These are phyloP conservation scores for Latheticus oryzae DNA, from an alignment of 2,888 invertebrate genomes.

Conservation along the genomic window DNA sequence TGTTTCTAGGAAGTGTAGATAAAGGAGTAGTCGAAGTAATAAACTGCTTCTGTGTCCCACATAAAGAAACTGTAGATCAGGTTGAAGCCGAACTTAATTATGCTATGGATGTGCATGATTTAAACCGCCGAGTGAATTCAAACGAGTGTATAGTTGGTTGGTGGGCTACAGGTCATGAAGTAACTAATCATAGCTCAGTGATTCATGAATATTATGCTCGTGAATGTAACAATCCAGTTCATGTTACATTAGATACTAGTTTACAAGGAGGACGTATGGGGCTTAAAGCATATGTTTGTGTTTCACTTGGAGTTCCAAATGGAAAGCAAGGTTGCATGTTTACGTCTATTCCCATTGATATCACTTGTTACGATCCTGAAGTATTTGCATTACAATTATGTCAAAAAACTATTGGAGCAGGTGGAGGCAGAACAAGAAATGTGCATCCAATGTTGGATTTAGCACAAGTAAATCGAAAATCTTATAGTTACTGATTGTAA, in stretches of 20 bases:
- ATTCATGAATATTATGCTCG: conserved; percentile 98
- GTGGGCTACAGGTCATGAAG: conserved; percentile 98
- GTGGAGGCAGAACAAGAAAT: conserved; percentile 62
- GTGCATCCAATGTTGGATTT: conserved; percentile 69
- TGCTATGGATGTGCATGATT: conserved; percentile 94
- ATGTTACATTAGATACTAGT: conserved; percentile 95
- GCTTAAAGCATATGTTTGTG: conserved; percentile 93
- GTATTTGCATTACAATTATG: conserved; percentile 83
- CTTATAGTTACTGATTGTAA: too few relatives aligned
- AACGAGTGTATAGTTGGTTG: conserved; percentile 97
- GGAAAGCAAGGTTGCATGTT: conserved; percentile 96
- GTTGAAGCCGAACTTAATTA: conserved; percentile 98
- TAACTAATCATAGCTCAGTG: conserved; percentile 96
- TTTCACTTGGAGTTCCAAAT: conserved; percentile 92
- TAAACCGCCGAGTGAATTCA: conserved; percentile 92
- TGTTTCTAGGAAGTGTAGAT: conserved; percentile 82
- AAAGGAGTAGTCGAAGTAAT: conserved; percentile 97
- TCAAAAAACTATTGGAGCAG: conserved; percentile 80
- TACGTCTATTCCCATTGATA: conserved; percentile 91
- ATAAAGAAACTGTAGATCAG: conserved; percentile 96
- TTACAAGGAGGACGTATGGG: conserved; percentile 91
- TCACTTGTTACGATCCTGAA: conserved; percentile 93
- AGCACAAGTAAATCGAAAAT: conserved; percentile 84
- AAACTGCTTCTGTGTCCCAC: conserved; percentile 98
- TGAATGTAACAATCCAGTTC: conserved; percentile 94